Percentiles rank a stretch among this genome's conserved stretches.
These are phyloP conservation scores for Phortica variegata DNA, from an alignment of 1,140 invertebrate genomes.

Conservation along the genomic window DNA sequence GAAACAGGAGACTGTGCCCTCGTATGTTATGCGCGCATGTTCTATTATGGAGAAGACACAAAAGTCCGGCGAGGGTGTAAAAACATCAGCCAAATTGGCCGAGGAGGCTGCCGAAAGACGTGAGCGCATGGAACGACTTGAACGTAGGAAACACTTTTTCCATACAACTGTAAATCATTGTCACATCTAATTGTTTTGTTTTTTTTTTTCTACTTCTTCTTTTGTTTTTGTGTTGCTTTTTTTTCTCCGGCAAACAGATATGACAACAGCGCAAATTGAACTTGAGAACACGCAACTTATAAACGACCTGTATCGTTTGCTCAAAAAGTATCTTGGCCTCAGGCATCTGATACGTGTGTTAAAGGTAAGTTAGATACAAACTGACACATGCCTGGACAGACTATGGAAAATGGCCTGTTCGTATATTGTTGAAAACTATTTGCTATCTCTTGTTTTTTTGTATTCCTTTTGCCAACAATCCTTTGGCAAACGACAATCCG, in stretches of 20 bases:
- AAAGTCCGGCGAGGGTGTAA: constrained; percentile 83
- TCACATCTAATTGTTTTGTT: constrained; percentile 1
- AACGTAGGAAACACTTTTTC: too few relatives aligned
- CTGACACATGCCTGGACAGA: constrained; percentile 6
- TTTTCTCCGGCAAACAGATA: constrained; percentile 65
- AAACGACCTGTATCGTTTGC: constrained; percentile 84
- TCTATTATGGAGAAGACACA: constrained; percentile 89
- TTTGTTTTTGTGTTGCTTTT: constrained; percentile 7
- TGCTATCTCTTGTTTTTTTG: constrained; percentile 7
- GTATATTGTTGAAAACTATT: too few relatives aligned
- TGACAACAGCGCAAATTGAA: constrained; percentile 90
- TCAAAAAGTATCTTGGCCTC: constrained; percentile 88
- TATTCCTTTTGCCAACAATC: constrained; percentile 4
- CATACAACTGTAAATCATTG: too few relatives aligned
- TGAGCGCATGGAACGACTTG: constrained; percentile 81
- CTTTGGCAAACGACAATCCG: background rate
- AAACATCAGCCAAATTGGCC: constrained; percentile 76
- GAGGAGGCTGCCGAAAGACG: constrained; percentile 80
- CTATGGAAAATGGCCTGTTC: too few relatives aligned
- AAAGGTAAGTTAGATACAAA: constrained; percentile 64
- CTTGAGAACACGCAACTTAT: constrained; percentile 92
- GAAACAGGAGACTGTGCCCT: constrained; percentile 86
- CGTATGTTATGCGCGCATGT: constrained; percentile 85
- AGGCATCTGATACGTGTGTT: constrained; percentile 84
- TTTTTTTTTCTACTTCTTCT: background rate